Evolutionary conservation across 1,140 invertebrate species (phyloP), one percentile per base, ranked within the genome.

Genomic region (Cydia pomonella): DNA sequence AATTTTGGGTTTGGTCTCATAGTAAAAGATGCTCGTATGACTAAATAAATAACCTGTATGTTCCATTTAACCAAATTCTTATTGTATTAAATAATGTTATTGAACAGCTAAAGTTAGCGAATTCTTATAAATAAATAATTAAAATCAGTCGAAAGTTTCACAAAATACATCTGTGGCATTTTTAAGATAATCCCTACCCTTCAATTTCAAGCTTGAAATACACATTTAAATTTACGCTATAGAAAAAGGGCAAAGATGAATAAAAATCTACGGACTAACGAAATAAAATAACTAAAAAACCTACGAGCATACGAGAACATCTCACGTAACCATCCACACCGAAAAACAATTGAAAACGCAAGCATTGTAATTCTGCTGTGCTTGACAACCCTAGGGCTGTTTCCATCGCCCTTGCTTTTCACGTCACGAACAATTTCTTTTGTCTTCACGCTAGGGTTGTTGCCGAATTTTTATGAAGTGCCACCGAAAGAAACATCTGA

Each of bases 381-480:
- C 53, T 59, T 59, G 53, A 59, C 53, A 59, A 59, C 53, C 53
- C 53, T 59, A 59, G n/a, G 21, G 53, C 53, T n/a, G 50, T 53
- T n/a, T 18, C 53, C 21, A 59, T 33, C 64, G 64, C 27, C 64
- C 41, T 66, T 69, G 64, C 29, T 69, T 69, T 69, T 69, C 64
- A 33, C 27, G 64, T 29, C 64, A 69, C 64, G 64, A 69, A 33
- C 64, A 41, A 69, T 69, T 69, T 69, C 64, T 69, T 69, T 69
- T 69, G 64, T 69, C 64, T 69, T 69, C 29, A 29, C 64, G 64
- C 64, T 33, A 66, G 63, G 23, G 64, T 33, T 69, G 27, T 38
- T 38, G 29, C 25, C 64, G 64, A 69, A 69, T 69, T 69, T 69
- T 69, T 69, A 69, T 69, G 64, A 69, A 69, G 64, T 69, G 64